These are phyloP conservation scores for Drosophila borborema DNA, from an alignment of 2,888 invertebrate genomes.

Conservation along the genomic window DNA sequence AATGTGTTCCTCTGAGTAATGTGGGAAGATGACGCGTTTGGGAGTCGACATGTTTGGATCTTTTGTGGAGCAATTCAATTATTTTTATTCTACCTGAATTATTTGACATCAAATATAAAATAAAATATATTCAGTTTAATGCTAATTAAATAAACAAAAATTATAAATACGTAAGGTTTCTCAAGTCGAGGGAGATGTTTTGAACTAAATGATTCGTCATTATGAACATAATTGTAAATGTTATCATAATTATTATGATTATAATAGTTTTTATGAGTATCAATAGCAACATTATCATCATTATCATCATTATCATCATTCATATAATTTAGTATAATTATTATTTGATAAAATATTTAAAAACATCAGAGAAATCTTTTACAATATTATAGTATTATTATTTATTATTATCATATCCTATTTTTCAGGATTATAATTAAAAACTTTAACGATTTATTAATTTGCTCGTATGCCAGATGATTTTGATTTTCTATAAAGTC, in stretches of 20 bases:
- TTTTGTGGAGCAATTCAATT: slow-evolving; percentile 28
- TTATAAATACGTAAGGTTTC: not conserved
- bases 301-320: no score
- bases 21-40: slow-evolving; percentile 64
- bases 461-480: no score
- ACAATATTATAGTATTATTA: not conserved
- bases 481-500: no score
- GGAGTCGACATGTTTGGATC: slow-evolving; percentile 28
- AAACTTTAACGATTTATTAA: no score
- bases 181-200: not conserved
- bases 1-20: slow-evolving; percentile 46
- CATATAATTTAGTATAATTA: not conserved
- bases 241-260: not conserved
- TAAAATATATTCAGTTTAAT: not conserved
- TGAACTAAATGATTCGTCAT: no score
- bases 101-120: not conserved
- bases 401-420: not conserved
- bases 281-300: no score
- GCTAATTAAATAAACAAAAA: not conserved
- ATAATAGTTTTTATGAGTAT: not conserved
- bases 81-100: slow-evolving; percentile 19
- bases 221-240: not conserved
- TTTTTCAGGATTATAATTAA: no score
- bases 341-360: no score
- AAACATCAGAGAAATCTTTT: not conserved